Base-by-base conservation (phyloP, 2,113 vertebrate genomes). In the Dromaius novaehollandiae region DNA sequence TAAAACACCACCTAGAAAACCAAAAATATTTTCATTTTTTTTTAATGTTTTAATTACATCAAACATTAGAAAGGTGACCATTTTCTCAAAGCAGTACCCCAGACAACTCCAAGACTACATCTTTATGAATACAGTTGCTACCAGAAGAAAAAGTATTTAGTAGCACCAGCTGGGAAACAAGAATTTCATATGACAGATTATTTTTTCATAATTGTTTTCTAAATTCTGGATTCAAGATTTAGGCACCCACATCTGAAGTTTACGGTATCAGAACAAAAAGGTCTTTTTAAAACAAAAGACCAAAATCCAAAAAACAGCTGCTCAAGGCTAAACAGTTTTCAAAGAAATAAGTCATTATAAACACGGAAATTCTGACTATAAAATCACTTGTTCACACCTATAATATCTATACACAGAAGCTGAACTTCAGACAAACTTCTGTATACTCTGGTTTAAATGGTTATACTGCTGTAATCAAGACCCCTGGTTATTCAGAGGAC, bases 1-100 rank as follows among this genome's bases (percentile, higher is more conserved):
- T 98, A 99, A 96, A 90, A 99, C 83, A 46, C 99, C 99, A 95
- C 99, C 99, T 99, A 94, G 74, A 90, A 94, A 86, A 26, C 81
- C 90, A 97, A 93, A 68, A 58, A 65, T 4, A 36, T 5, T 30
- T 55, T 96, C 1, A 40, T 65, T 75, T 48, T 66, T 80, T 73
- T 28, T 11, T 19, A 60, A 1, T 48, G 3, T 46, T 90, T 86
- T 36, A 93, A 13, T 63, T 82, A 20, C 5, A 77, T 38, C 5
- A 42, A 86, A 76, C 30, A 69, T 25, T 28, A 88, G 24, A 51
- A 89, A 58, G 11, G 83, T 71, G 3, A 80, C 9, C 30, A 10
- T 64, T 90, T 93, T 36, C 34, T 81, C 32, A 94, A 86, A 76
- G 17, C 56, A 14, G 4, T 7, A 6, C 15, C 16, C 56, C 77